Conservation (phyloP, 1,140 invertebrate species). For the Heliconius congener region DNA sequence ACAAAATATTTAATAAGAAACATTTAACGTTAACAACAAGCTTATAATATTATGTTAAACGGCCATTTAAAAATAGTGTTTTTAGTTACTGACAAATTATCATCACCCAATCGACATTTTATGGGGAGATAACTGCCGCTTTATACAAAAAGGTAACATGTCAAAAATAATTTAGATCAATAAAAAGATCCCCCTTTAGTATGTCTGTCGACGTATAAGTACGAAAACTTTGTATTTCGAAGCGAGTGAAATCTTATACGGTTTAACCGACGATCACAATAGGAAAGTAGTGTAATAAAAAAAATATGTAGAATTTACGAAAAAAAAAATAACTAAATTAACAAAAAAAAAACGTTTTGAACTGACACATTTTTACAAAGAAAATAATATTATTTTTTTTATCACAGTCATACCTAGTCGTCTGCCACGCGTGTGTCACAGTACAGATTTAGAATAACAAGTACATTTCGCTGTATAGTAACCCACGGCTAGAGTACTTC, state of each 20-base stretch:
- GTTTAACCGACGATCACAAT: too few species aligned
- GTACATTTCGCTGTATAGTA: conserved; percentile 1
- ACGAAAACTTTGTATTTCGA: background rate
- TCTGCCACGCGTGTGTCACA: conserved; percentile 8
- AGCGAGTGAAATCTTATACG: background rate
- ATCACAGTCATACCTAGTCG: background rate
- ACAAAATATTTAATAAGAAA: background rate
- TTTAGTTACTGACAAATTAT: background rate
- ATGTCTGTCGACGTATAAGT: background rate
- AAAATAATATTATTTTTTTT: background rate
- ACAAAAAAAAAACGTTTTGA: too few species aligned
- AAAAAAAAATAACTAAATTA: too few species aligned
- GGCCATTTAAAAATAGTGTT: conserved; percentile 3
- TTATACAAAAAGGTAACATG: conserved; percentile 12
- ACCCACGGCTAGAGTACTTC: background rate
- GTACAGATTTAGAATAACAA: conserved; percentile 18
- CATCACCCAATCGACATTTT: conserved; percentile 2
- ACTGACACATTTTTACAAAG: background rate
- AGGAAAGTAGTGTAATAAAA: too few species aligned
- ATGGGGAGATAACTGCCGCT: background rate
- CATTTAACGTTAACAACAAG: background rate
- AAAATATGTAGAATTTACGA: background rate
- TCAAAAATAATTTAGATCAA: conserved; percentile 14
- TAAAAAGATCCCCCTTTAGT: background rate
- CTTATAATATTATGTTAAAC: conserved; percentile 8